Base-by-base conservation (phyloP, 2,888 invertebrate species). In the Incurvaria masculella region DNA sequence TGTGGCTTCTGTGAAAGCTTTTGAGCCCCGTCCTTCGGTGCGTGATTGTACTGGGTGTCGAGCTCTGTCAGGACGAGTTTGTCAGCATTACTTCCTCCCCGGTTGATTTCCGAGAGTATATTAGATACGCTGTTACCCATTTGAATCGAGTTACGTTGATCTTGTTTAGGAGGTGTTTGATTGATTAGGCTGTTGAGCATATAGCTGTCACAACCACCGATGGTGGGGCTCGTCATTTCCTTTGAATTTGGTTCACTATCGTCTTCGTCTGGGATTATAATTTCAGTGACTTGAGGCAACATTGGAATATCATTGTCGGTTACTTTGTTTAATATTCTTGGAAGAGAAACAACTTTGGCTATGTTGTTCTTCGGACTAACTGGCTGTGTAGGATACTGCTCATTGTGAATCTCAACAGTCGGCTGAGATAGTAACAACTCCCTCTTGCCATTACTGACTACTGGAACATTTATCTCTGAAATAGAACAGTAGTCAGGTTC, bases 401-500 rank as follows among this genome's bases (percentile, higher is more conserved):
- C 79, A 54, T 70, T 74, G 57, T 79, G 79, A 55, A 79, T 78
- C 62, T 79, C 79, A 49, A 79, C 72, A 57, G 78, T 73, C 56
- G 79, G 78, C 66, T 79, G 79, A 62, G 75, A 74, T 49, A 78
- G 74, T 64, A 79, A 71, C 69, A 79, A 68, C 68, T 76, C 78
- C 57, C 79, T 66, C 61, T 76, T 79, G 56, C 76, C 70, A 63
- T 81, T 65, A 68, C 78, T 81, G 64, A 82, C 80, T 68, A 83
- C 83, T 73, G 79, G 79, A 65, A 84, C 82, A 79, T 84, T 85
- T 69, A 88, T 80, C 75, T 88, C 88, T 55, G 87, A 87, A 69
- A 88, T 88, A 61, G 87, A 87, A 66, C 88, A 88, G 76, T 88
- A 88, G 69, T 88, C 87, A 53, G 87, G 87, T 67, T 88, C 87